Base-by-base conservation (phyloP, 2,888 invertebrate species). In the Eilema griseolum region DNA sequence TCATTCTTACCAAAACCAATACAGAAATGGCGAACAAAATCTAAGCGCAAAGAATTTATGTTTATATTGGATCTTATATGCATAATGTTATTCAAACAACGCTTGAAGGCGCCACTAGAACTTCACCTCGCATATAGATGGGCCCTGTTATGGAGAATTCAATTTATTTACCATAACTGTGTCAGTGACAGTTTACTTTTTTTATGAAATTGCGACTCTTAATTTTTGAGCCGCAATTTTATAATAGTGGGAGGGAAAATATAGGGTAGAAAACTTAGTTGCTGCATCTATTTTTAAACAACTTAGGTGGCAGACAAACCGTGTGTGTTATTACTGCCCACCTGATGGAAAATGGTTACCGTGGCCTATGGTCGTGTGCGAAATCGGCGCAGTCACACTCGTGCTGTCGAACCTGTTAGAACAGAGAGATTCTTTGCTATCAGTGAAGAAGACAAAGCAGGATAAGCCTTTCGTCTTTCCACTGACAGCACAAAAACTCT, bases 21-120 rank as follows among this genome's bases (percentile, higher is more conserved):
- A 60, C 63, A 41, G 16, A 46, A 67, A 68, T 37, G 24, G 12
- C 14, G 62, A 28, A 69, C 60, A 61, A 67, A 69, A 72, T 72
- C 59, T 66, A 69, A 66, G 64, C 57, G 23, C 69, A 64, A 66
- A 66, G 59, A 67, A 72, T 63, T 60, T 66, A 72, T 72, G 66
- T 66, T 64, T 56, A 67, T 72, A 66, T 73, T 63, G 70, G 62
- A 68, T 67, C 69, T 52, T 63, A 66, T 72, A 73, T 74, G 64
- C 72, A 75, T 75, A 75, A 73, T 75, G 64, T 69, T 73, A 67
- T 71, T 69, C 69, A 59, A 73, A 69, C 60, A 67, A 62, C 71
- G 69, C 61, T 67, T 59, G 73, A 16, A 63, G 60, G 20, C 64
- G 66, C n/a, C 66, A 68, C 68, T 72, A 66, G 66, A 76, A 75